Conservation (phyloP, 2,113 vertebrate species). For the Malurus melanocephalus region DNA sequence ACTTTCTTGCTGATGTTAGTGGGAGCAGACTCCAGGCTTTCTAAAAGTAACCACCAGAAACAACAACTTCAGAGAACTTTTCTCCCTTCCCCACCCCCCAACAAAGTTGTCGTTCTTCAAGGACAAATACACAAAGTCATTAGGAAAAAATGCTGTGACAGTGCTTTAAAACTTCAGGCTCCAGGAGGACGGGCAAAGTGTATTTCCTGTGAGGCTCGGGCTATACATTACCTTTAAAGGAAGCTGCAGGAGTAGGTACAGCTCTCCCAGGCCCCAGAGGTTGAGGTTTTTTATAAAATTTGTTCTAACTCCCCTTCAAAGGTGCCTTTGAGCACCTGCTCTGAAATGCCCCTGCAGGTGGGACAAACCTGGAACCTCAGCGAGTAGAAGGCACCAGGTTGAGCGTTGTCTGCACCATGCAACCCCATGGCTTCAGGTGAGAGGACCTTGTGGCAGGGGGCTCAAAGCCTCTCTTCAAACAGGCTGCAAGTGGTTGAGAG, state of each 20-base stretch:
- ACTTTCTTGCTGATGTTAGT: background rate
- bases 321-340: background rate
- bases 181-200: background rate
- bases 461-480: background rate
- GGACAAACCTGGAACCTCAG: background rate
- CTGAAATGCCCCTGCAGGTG: background rate
- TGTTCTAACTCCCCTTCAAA: background rate
- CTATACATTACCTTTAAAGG: background rate
- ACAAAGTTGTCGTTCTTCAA: background rate
- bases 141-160: background rate
- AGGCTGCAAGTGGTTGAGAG: background rate
- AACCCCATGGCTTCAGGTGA: background rate
- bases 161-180: background rate
- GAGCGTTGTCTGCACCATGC: background rate
- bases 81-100: background rate
- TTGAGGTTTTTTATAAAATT: background rate
- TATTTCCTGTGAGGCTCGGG: background rate
- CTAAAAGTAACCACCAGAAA: background rate
- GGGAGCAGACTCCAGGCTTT: background rate
- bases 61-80: background rate
- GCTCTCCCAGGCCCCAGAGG: background rate
- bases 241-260: background rate
- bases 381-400: background rate
- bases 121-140: constrained; percentile 21
- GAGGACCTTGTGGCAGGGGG: background rate